Evolutionary conservation across 2,888 invertebrate species (phyloP).

Genomic region (Psylliodes chrysocephalus): DNA sequence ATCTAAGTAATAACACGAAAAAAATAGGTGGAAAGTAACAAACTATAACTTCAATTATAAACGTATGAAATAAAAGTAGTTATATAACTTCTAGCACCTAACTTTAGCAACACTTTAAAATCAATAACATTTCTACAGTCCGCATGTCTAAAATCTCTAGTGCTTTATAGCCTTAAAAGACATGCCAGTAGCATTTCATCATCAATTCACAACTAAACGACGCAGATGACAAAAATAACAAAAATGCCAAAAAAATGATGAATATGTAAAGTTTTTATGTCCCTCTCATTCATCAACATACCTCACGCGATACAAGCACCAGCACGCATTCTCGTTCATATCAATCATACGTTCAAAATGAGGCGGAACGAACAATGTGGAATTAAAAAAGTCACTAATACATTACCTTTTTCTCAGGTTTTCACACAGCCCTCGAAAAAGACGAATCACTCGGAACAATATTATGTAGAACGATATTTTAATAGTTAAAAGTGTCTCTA

Average conservation of each 20-base stretch:
- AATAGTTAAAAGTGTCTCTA: constrained; percentile 22
- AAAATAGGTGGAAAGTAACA: too few species aligned
- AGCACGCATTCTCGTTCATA: constrained; percentile 23
- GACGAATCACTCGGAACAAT: constrained; percentile 30
- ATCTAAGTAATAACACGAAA: too few species aligned
- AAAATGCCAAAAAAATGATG: constrained; percentile 20
- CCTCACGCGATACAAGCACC: constrained; percentile 27
- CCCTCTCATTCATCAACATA: background rate
- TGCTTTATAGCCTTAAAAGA: background rate
- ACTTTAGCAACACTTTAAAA: too few species aligned
- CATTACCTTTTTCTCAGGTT: constrained; percentile 31
- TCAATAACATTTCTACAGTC: background rate
- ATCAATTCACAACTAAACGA: too few species aligned
- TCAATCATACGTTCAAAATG: background rate
- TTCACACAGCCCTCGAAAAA: constrained; percentile 29
- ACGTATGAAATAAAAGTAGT: too few species aligned
- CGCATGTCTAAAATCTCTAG: background rate
- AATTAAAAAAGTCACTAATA: constrained; percentile 27
- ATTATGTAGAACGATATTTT: constrained; percentile 27
- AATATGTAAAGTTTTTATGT: constrained; percentile 8
- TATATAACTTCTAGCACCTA: too few species aligned
- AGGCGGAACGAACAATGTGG: background rate
- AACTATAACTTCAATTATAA: too few species aligned
- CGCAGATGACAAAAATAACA: background rate
- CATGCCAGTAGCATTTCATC: constrained; percentile 7